These are phyloP conservation scores for Eretmocerus hayati DNA, from an alignment of 2,888 invertebrate genomes.

Conservation along the genomic window DNA sequence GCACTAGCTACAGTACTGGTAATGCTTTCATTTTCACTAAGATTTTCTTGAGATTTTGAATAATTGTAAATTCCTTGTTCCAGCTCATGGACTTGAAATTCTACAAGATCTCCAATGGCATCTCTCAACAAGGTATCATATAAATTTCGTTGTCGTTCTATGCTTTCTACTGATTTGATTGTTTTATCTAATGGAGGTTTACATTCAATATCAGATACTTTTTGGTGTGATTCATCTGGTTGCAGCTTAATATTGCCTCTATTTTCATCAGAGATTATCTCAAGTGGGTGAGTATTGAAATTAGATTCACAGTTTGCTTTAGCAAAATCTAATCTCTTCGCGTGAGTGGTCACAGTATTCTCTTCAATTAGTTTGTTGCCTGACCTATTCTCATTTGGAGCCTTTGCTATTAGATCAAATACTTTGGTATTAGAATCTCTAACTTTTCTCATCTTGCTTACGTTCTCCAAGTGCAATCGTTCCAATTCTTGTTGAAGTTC, in stretches of 20 bases:
- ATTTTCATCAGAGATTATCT: too few relatives aligned
- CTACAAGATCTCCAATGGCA: constrained; percentile 33
- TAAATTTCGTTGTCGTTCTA: constrained; percentile 34
- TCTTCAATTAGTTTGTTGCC: too few relatives aligned
- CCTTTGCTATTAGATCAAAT: constrained; percentile 68
- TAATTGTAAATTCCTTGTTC: too few relatives aligned
- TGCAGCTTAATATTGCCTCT: not conserved
- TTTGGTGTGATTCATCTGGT: constrained; percentile 6
- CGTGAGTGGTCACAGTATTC: too few relatives aligned
- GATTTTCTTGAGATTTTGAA: constrained; percentile 10
- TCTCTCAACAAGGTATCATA: constrained; percentile 38
- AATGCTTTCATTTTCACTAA: too few relatives aligned
- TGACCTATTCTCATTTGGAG: too few relatives aligned
- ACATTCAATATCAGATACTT: constrained; percentile 10
- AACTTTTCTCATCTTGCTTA: constrained; percentile 55
- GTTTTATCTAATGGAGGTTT: constrained; percentile 7
- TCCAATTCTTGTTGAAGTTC: constrained; percentile 61
- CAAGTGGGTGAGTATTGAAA: not conserved
- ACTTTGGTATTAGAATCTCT: constrained; percentile 62
- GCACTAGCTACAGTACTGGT: too few relatives aligned
- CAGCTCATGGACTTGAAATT: too few relatives aligned
- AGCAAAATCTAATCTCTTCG: too few relatives aligned
- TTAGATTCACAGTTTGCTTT: not conserved
- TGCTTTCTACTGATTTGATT: constrained; percentile 22
- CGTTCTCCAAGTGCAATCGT: constrained; percentile 57